A percentile compares a stretch with the other conserved stretches of the same genome.
Evolutionary conservation across 1,140 invertebrate genomes (phyloP).

Genomic region (Ctenoplectra terminalis): DNA sequence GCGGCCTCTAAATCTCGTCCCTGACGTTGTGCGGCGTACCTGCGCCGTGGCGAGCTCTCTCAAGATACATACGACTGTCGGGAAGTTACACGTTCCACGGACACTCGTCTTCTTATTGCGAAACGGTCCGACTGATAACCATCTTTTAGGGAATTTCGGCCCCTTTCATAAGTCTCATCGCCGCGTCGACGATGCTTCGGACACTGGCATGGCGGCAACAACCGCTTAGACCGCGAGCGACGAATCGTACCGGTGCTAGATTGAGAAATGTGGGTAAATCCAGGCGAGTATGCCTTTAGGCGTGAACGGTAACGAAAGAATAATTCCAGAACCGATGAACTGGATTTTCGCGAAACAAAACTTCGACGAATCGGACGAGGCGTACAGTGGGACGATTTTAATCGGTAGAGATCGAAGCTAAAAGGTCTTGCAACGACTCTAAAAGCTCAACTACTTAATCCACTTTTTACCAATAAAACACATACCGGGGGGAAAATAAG

Average conservation of each 20-base stretch:
- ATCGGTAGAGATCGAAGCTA: no score
- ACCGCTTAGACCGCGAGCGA: background rate
- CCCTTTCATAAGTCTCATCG: conserved; percentile 68
- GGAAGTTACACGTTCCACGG: conserved; percentile 66
- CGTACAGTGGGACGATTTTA: no score
- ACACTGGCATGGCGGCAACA: no score
- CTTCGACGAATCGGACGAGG: no score
- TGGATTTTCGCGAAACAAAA: no score
- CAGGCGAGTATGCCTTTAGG: background rate
- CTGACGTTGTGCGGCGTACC: conserved; percentile 71
- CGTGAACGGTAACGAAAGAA: no score
- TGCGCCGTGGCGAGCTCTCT: conserved; percentile 67
- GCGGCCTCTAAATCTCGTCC: conserved; percentile 78
- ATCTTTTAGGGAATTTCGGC: conserved; percentile 68
- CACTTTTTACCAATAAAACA: background rate
- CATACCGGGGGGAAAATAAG: background rate
- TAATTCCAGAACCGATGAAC: no score
- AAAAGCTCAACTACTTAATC: background rate
- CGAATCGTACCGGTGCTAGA: background rate
- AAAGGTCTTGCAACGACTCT: background rate
- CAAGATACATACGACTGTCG: conserved; percentile 73
- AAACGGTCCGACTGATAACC: conserved; percentile 58
- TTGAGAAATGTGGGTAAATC: background rate
- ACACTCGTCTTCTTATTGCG: conserved; percentile 60
- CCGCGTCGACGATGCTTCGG: background rate